phyloP scores from a whole-genome alignment of 1,140 invertebrate species.

The Magallana gigas region DNA sequence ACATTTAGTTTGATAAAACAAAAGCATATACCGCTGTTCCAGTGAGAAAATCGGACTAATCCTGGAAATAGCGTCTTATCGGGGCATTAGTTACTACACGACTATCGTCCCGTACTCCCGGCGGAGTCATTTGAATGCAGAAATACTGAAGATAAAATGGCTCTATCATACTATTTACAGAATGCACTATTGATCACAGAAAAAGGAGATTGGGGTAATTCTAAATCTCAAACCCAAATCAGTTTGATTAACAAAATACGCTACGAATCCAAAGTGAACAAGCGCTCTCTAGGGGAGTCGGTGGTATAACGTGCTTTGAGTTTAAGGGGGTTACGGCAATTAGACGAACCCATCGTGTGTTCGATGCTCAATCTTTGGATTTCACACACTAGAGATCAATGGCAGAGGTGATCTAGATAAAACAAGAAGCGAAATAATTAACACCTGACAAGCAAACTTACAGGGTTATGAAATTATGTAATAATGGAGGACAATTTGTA shows the following conservation, averaged over 20 bases:
- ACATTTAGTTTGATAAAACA: not conserved
- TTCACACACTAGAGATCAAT: slow-evolving; percentile 31
- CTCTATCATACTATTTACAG: slow-evolving; percentile 18
- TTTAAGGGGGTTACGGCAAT: slow-evolving; percentile 13
- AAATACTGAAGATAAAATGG: slow-evolving; percentile 15
- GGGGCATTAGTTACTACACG: not conserved
- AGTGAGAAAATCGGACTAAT: slow-evolving; percentile 6
- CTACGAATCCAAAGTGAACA: slow-evolving; percentile 19
- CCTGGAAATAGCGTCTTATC: slow-evolving; percentile 25
- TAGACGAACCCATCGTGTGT: slow-evolving; percentile 18
- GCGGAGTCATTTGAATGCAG: slow-evolving; percentile 16
- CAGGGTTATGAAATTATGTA: not conserved
- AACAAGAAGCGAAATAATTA: not conserved
- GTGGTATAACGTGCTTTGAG: not conserved
- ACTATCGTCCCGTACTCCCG: not conserved
- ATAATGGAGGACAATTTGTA: not conserved
- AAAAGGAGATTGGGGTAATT: slow-evolving; percentile 11
- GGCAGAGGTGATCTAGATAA: not conserved
- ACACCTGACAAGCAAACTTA: not conserved
- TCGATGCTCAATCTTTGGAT: not conserved
- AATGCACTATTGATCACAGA: slow-evolving; percentile 33
- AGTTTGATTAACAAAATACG: slow-evolving; percentile 28
- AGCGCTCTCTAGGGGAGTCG: not conserved
- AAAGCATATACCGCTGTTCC: not conserved
- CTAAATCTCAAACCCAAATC: slow-evolving; percentile 22